Base-by-base conservation (phyloP, 2,113 vertebrate genomes). In the Pandion haliaetus region DNA sequence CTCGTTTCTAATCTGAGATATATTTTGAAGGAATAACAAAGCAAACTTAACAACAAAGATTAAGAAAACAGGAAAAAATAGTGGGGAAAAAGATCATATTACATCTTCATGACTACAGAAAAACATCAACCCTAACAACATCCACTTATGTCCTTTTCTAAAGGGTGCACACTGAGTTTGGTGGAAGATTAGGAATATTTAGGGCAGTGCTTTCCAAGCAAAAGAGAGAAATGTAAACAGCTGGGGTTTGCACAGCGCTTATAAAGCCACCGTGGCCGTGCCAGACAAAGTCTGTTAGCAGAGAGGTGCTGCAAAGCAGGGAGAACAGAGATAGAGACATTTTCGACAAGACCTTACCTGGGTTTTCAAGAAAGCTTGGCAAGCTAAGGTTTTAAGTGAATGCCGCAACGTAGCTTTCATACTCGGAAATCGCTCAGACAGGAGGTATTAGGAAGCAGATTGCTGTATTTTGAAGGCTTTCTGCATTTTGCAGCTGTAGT, bases 311-410 rank as follows among this genome's bases (percentile, higher is more conserved):
- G 10, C 49, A 26, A 58, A 77, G 50, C 32, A 13, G 40, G 47
- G 21, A 74, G 44, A 96, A 44, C 11, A 84, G 45, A 87, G 86
- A 87, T 12, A 86, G 6, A 49, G 58, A 16, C 7, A 16, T n/a
- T 88, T 83, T 7, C 12, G 29, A 57, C 28, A 63, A 76, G 81
- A 67, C 89, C 97, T 98, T 96, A 98, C 98, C 97, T 88, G 90
- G 76, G 38, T 69, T 80, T 91, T 94, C 85, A 96, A 86, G 73
- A 58, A 63, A 95, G 82, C 59, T 13, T 94, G 95, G 81, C 84
- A 95, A 95, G 54, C 57, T n/a, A 82, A 78, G 25, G 74, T 57
- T 95, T 94, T 29, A 6, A 49, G 81, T n/a, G 90, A 86, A 65
- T 38, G 94, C 95, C 40, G 8, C 63, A 67, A 73, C 4, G 84